Evolutionary conservation across 2,797 vertebrate species (phyloP), one percentile per base, ranked within the genome.

Genomic region (Pantherophis vulpinus): DNA sequence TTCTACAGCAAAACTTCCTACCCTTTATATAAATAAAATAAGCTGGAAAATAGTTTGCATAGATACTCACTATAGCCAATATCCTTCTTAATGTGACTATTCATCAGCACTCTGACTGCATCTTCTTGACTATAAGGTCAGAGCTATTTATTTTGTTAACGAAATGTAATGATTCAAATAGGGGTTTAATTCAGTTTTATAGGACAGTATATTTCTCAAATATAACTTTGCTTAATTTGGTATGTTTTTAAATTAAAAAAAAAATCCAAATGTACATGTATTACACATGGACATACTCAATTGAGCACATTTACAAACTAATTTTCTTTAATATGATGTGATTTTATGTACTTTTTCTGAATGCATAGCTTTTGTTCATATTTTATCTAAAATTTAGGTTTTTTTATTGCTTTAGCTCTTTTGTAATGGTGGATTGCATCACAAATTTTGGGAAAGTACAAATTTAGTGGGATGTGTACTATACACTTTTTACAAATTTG

Each of bases 1-100:
- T 83, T 37, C 13, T 66, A 32, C 18, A 25, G 61, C 12, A 86
- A 5, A 29, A 20, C 0, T 11, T 12, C 27, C 90, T 23, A 32
- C 0, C 0, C 27, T 91, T 74, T 63, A 93, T 55, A 87, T 58
- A 86, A 90, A 89, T 25, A 91, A 23, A 5, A 47, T 51, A 32
- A 61, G 29, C 20, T 47, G 61, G 32, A 60, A 87, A 92, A 90
- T 29, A 61, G 74, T 90, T n/a, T 92, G 61, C 20, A 95, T n/a
- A 10, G 47, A 74, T 87, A 74, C 66, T 66, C 58, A 58, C 14
- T 56, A 59, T 29, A 86, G 88, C 51, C 42, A 92, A 90, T 61
- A 54, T 51, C 18, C 20, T 86, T 89, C 60, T 66, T 55, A 79
- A 66, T 27, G 23, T 42, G 63, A 90, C 5, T 51, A 9, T 66